Base-by-base conservation (phyloP, 2,113 vertebrate genomes). In the Procapra przewalskii region DNA sequence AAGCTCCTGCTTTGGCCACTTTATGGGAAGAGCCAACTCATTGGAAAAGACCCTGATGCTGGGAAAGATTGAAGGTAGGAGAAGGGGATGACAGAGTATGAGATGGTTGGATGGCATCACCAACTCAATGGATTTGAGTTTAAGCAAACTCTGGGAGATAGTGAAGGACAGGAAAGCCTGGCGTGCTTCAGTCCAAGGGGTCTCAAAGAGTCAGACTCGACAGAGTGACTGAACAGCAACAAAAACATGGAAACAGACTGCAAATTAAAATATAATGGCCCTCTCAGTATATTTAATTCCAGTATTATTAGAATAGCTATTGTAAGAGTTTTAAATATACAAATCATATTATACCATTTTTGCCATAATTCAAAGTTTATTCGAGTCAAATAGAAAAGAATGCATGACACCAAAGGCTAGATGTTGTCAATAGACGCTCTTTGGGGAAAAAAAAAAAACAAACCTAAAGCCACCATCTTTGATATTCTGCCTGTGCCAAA, bases 271-370 rank as follows among this genome's bases (percentile, higher is more conserved):
- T 87, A 91, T 54, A 82, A 82, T 21, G 9, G 60, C 36, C 90
- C 50, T 90, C 8, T 96, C 14, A 9, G 90, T 64, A 2, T 92
- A 83, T 81, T 92, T 97, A 88, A 97, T 40, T 81, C 8, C 1
- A 50, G 17, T 90, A 67, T 94, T 77, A 94, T 71, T 85, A 87
- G 40, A 90, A 94, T 60, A 82, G 23, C 75, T 95, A 95, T 59
- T 92, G 54, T 86, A 94, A 89, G 43, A 91, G 21, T 48, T 92
- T 48, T 86, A 96, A 97, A 71, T 64, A 82, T 90, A n/a, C 57
- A 96, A 97, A 83, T 79, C 92, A 64, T 55, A 29, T 50, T 57
- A 57, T 84, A 29, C 5, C 19, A 55, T n/a, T 92, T 55, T 92
- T 97, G 21, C 10, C 33, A 91, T 92, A 71, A 50, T 57, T 86